phyloP scores from a whole-genome alignment of 2,113 vertebrate species.

The Notothenia rossii region DNA sequence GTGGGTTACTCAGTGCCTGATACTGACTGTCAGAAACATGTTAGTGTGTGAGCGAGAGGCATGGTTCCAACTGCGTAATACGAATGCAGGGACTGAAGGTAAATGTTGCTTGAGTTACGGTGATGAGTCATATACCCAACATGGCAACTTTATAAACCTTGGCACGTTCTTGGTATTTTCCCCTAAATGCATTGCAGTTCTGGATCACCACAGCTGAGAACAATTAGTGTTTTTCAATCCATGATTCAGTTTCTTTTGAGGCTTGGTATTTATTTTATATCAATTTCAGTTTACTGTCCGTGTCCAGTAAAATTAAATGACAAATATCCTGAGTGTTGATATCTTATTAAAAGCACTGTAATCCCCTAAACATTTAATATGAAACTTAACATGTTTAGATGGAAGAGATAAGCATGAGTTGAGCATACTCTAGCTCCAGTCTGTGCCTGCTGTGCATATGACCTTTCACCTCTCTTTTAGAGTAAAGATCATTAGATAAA shows the following conservation, averaged over 20 bases:
- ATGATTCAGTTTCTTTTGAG: not conserved
- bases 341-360: not conserved
- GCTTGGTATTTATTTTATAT: not conserved
- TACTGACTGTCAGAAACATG: no score
- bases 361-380: not conserved
- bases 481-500: no score
- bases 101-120: not conserved
- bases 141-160: not conserved
- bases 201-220: not conserved
- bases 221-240: no score
- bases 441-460: no score
- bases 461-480: no score
- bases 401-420: no score
- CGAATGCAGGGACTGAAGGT: not conserved
- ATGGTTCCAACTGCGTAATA: not conserved
- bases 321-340: not conserved
- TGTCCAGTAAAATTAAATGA: not conserved
- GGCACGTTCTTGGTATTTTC: not conserved
- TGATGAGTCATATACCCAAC: not conserved
- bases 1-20: conserved; percentile 38
- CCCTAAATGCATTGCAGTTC: not conserved
- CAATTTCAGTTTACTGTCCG: not conserved
- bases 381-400: not conserved
- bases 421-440: no score
- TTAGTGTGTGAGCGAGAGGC: not conserved